A percentile compares a stretch with the other conserved stretches of the same genome.
Evolutionary conservation across 2,797 vertebrate species (phyloP).

Genomic region (Xenentodon cancila): DNA sequence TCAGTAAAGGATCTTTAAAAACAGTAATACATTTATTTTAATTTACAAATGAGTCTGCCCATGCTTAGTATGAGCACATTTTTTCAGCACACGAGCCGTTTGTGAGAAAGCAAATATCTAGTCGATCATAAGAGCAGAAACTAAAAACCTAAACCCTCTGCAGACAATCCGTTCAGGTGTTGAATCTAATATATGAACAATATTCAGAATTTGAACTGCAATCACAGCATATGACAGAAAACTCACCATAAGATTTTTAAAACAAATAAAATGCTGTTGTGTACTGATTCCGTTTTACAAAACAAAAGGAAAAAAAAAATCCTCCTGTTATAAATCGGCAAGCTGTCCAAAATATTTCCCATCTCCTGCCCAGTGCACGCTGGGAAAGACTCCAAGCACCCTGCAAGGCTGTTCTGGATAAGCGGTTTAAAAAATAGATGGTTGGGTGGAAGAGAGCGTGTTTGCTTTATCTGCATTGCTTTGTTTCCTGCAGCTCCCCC

Average conservation of each 20-base stretch:
- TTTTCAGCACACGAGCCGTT: background rate
- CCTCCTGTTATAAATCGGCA: conserved; percentile 9
- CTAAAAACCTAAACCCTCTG: background rate
- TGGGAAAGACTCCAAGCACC: conserved; percentile 36
- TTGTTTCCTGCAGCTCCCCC: conserved; percentile 41
- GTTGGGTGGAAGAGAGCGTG: conserved; percentile 41
- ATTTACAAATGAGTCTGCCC: background rate
- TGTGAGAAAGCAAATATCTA: too few relatives aligned
- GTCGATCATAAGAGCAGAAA: too few relatives aligned
- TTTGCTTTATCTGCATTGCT: conserved; percentile 55
- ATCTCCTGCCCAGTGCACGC: conserved; percentile 34
- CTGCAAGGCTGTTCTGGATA: conserved; percentile 46
- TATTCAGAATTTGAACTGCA: background rate
- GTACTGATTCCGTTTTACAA: conserved; percentile 19
- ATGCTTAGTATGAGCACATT: background rate
- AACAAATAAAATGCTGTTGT: conserved; percentile 12
- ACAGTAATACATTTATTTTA: background rate
- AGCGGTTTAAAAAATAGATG: conserved; percentile 57
- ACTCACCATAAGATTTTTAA: background rate
- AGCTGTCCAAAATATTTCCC: conserved; percentile 21
- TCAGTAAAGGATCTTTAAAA: background rate
- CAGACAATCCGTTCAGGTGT: background rate
- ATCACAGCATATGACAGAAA: background rate
- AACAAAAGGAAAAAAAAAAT: conserved; percentile 21
- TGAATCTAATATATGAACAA: background rate